Evolutionary conservation across 2,888 invertebrate genomes (phyloP).

Genomic region (Tigriopus californicus): DNA sequence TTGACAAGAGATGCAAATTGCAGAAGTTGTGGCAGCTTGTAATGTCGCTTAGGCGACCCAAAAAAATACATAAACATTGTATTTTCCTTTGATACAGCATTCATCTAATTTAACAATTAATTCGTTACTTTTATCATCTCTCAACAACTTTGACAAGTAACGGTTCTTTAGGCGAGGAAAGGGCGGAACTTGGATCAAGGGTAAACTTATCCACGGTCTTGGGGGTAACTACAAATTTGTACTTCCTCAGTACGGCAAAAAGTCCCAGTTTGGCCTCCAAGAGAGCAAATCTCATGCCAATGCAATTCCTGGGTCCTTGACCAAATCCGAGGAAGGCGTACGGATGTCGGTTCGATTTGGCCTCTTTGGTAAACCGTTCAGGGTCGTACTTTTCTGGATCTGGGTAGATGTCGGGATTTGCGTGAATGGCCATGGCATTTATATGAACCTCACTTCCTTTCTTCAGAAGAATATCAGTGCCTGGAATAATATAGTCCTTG

Average conservation of each 20-base stretch:
- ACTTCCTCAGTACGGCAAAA: neutral
- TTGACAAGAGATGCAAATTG: too few relatives aligned
- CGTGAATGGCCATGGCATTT: slow-evolving; percentile 39
- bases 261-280: slow-evolving; percentile 3
- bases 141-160: neutral
- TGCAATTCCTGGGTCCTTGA: neutral
- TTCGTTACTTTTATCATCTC: neutral
- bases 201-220: neutral
- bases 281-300: slow-evolving; percentile 4
- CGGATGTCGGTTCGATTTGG: neutral
- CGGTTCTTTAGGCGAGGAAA: neutral
- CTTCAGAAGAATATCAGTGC: neutral
- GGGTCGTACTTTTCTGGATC: slow-evolving; percentile 38
- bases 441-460: slow-evolving; percentile 25
- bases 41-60: too few relatives aligned
- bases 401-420: slow-evolving; percentile 39
- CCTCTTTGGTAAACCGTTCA: slow-evolving; percentile 28
- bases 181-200: neutral
- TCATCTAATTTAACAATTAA: neutral
- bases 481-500: slow-evolving; percentile 10
- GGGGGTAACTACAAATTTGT: neutral
- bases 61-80: too few relatives aligned
- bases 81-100: too few relatives aligned
- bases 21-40: too few relatives aligned
- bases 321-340: neutral